phyloP scores from a whole-genome alignment of 2,113 vertebrate species.

The Oncorhynchus tshawytscha region DNA sequence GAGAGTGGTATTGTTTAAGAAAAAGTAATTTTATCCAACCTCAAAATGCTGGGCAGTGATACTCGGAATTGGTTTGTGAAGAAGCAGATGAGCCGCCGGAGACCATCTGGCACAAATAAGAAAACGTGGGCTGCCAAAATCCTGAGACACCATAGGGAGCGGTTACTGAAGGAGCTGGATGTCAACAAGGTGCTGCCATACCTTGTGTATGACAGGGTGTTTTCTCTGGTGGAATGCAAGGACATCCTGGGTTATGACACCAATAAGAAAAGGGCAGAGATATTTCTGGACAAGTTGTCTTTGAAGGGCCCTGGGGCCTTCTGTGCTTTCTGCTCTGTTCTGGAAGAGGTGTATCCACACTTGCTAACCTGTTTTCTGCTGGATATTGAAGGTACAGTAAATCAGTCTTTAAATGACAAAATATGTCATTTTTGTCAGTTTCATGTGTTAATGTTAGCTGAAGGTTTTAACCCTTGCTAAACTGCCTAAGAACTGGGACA shows the following conservation, averaged over 20 bases:
- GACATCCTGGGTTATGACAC: slow-evolving; percentile 70
- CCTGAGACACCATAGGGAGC: slow-evolving; percentile 65
- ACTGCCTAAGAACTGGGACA: slow-evolving; percentile 8
- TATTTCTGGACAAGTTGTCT: slow-evolving; percentile 74
- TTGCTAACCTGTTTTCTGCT: slow-evolving; percentile 77
- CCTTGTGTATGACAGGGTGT: slow-evolving; percentile 73
- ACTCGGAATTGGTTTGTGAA: slow-evolving; percentile 69
- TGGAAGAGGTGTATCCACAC: slow-evolving; percentile 79
- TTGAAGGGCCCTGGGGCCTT: slow-evolving; percentile 76
- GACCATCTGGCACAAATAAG: slow-evolving; percentile 55
- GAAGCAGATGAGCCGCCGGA: slow-evolving; percentile 52
- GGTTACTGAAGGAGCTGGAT: slow-evolving; percentile 70
- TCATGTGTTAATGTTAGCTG: not conserved
- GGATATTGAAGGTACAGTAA: slow-evolving; percentile 74
- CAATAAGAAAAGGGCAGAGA: slow-evolving; percentile 60
- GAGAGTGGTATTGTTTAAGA: slow-evolving; percentile 16
- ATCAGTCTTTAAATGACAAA: not conserved
- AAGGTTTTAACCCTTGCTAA: not conserved
- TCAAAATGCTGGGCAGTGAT: slow-evolving; percentile 68
- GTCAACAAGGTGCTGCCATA: slow-evolving; percentile 73
- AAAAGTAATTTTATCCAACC: slow-evolving; percentile 14
- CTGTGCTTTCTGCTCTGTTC: slow-evolving; percentile 74
- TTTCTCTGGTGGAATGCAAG: slow-evolving; percentile 77
- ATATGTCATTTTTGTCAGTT: not conserved
- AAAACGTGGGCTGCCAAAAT: slow-evolving; percentile 65